These are phyloP conservation scores for Enoplosus armatus DNA, from an alignment of 2,797 vertebrate genomes.

Conservation along the genomic window DNA sequence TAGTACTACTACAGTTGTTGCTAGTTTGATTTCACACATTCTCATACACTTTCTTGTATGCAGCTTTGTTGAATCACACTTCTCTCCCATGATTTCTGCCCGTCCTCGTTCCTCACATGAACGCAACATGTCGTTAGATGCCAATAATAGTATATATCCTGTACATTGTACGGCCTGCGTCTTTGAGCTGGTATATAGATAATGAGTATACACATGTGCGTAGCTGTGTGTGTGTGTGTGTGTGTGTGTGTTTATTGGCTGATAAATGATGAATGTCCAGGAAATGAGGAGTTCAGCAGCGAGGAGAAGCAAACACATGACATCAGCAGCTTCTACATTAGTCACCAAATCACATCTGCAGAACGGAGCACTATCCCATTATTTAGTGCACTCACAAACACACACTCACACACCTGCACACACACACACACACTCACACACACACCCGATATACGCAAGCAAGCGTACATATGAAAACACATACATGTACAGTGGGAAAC, in stretches of 20 bases:
- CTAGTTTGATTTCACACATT: slow-evolving; percentile 53
- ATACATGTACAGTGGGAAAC: slow-evolving; percentile 28
- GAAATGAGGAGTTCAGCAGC: slow-evolving; percentile 71
- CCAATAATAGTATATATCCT: slow-evolving; percentile 41
- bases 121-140: slow-evolving; percentile 21
- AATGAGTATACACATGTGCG: slow-evolving; percentile 2
- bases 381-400: slow-evolving; percentile 32
- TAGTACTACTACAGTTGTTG: slow-evolving; percentile 7
- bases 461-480: background rate
- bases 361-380: slow-evolving; percentile 51
- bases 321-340: slow-evolving; percentile 77
- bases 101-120: slow-evolving; percentile 20
- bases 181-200: slow-evolving; percentile 23
- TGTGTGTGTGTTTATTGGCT: slow-evolving; percentile 50
- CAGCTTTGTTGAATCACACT: slow-evolving; percentile 40
- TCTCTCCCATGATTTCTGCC: background rate
- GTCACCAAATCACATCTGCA: slow-evolving; percentile 68
- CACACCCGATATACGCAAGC: background rate
- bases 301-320: slow-evolving; percentile 62
- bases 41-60: slow-evolving; percentile 14
- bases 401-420: background rate
- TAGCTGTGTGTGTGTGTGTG: slow-evolving; percentile 5
- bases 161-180: slow-evolving; percentile 22
- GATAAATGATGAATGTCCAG: slow-evolving; percentile 74
- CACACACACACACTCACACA: background rate